phyloP scores from a whole-genome alignment of 2,113 vertebrate genomes.

The Mustelus asterias region DNA sequence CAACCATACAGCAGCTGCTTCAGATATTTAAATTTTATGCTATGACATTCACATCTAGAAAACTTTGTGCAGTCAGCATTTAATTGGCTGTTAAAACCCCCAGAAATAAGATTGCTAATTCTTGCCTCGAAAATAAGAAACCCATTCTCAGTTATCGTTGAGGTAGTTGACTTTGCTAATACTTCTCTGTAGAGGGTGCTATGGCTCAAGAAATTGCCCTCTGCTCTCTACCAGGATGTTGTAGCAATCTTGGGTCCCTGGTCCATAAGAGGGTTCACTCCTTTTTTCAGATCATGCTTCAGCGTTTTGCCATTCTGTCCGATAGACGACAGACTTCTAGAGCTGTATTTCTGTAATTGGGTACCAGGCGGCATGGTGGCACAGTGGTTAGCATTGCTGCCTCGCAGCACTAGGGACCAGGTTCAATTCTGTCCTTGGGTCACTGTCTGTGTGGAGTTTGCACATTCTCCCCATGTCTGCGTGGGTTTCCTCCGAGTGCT shows the following conservation, averaged over 20 bases:
- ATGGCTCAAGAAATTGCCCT: neutral
- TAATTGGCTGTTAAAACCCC: neutral
- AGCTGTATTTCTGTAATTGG: neutral
- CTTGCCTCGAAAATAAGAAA: neutral
- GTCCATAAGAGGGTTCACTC: neutral
- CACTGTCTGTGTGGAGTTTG: too few species aligned
- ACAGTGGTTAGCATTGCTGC: too few species aligned
- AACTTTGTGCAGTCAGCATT: neutral
- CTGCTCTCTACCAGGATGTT: too few species aligned
- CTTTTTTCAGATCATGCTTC: neutral
- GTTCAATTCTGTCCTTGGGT: too few species aligned
- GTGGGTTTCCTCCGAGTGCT: too few species aligned
- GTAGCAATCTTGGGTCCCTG: neutral
- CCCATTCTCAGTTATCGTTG: neutral
- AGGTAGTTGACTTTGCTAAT: neutral
- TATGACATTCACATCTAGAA: neutral
- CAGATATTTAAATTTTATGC: neutral
- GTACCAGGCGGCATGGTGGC: neutral
- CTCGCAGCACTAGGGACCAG: too few species aligned
- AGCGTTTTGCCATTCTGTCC: neutral
- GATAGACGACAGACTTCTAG: neutral
- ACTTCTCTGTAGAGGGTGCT: constrained; percentile 26
- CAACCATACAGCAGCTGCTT: neutral
- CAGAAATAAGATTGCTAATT: neutral
- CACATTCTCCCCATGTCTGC: too few species aligned